Conservation (phyloP, 2,888 invertebrate species). For the Thalpophila matura region DNA sequence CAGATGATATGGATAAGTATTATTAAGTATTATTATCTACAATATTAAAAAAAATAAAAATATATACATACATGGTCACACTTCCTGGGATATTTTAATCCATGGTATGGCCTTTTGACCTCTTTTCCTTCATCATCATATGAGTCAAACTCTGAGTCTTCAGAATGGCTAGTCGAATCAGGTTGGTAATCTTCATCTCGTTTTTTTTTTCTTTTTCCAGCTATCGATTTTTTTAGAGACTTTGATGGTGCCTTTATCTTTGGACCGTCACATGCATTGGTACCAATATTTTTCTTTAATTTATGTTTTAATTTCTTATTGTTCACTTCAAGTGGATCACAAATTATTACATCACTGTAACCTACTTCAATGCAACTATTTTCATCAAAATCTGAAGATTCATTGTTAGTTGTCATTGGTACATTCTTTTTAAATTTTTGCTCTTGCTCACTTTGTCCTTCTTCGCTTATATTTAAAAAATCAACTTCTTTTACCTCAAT, state of each 20-base stretch:
- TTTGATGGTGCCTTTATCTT: too few species aligned
- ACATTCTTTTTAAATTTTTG: not conserved
- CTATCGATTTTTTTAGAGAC: not conserved
- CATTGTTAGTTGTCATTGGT: too few species aligned
- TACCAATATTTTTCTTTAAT: not conserved
- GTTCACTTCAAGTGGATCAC: constrained; percentile 8
- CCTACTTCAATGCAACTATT: too few species aligned
- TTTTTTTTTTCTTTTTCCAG: too few species aligned
- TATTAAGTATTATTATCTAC: too few species aligned
- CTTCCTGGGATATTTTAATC: constrained; percentile 33
- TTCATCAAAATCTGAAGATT: too few species aligned
- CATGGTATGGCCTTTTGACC: not conserved
- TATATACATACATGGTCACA: constrained; percentile 47
- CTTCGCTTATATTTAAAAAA: not conserved
- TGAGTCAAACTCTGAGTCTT: constrained; percentile 39
- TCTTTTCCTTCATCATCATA: constrained; percentile 35
- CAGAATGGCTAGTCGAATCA: constrained; percentile 45
- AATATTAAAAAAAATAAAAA: not conserved
- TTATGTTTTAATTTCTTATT: not conserved
- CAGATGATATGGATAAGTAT: too few species aligned
- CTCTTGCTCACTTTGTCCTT: not conserved
- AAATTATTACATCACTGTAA: not conserved
- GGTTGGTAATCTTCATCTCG: constrained; percentile 32
- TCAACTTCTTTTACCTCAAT: not conserved
- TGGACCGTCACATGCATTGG: not conserved